These are phyloP conservation scores for Vulpes ferrilata DNA, from an alignment of 2,113 vertebrate species.

Conservation along the genomic window DNA sequence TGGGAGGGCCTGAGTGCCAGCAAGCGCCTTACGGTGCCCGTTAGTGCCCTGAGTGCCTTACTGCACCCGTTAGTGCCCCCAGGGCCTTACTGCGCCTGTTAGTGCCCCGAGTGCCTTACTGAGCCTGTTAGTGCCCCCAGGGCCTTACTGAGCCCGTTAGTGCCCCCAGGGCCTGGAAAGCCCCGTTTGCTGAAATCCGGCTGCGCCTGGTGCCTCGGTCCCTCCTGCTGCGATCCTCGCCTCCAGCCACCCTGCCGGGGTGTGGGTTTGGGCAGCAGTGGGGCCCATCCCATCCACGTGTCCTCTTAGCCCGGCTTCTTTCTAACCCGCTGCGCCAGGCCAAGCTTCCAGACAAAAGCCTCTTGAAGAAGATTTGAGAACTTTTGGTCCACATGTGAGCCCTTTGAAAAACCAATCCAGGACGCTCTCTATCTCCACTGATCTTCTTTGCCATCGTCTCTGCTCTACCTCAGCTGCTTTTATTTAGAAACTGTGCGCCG, in stretches of 20 bases:
- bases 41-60: no score
- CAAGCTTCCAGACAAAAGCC: conserved; percentile 39
- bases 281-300: not conserved
- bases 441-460: conserved; percentile 46
- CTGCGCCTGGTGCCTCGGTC: conserved; percentile 30
- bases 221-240: not conserved
- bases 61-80: no score
- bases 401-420: conserved; percentile 48
- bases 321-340: not conserved
- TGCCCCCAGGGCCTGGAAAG: not conserved
- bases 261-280: not conserved
- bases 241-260: not conserved
- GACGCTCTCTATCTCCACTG: not conserved
- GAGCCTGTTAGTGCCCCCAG: no score
- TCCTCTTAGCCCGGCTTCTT: not conserved
- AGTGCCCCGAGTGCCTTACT: no score
- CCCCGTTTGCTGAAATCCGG: conserved; percentile 50
- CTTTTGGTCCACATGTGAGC: conserved; percentile 58
- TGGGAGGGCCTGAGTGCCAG: no score
- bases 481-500: conserved; percentile 60
- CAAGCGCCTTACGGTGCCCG: no score
- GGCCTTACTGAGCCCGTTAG: no score
- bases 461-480: conserved; percentile 53
- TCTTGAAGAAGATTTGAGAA: conserved; percentile 66
- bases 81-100: no score